phyloP scores from a whole-genome alignment of 2,797 vertebrate species.

The Micrastur ruficollis region DNA sequence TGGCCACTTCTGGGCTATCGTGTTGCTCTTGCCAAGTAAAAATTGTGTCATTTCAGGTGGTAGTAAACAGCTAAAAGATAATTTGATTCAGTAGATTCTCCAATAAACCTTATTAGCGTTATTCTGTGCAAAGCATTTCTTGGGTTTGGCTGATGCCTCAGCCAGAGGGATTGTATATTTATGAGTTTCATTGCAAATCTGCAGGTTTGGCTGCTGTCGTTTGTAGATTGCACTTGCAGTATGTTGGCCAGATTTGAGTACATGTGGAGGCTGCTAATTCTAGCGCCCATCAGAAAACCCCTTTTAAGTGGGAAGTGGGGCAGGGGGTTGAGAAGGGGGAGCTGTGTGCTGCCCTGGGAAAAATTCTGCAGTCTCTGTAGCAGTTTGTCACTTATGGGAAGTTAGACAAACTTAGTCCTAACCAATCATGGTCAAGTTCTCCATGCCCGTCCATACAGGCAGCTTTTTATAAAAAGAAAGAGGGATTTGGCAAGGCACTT shows the following conservation, averaged over 20 bases:
- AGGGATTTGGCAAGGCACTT: background rate
- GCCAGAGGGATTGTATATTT: background rate
- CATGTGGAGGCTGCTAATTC: background rate
- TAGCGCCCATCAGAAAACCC: background rate
- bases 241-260: background rate
- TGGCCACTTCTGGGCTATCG: background rate
- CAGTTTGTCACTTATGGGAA: background rate
- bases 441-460: background rate
- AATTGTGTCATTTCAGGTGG: background rate
- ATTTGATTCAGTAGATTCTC: background rate
- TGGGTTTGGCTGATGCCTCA: background rate
- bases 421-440: background rate
- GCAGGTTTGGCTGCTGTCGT: fast-evolving
- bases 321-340: background rate
- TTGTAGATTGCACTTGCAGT: background rate
- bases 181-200: background rate
- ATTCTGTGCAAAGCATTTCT: fast-evolving
- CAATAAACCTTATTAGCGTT: background rate
- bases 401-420: background rate
- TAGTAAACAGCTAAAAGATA: background rate
- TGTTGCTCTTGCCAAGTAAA: background rate
- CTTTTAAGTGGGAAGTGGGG: background rate
- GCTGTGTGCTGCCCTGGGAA: background rate
- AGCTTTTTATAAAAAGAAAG: background rate
- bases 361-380: background rate